These are phyloP conservation scores for Enchytraeus crypticus DNA, from an alignment of 2,888 invertebrate genomes.

Conservation along the genomic window DNA sequence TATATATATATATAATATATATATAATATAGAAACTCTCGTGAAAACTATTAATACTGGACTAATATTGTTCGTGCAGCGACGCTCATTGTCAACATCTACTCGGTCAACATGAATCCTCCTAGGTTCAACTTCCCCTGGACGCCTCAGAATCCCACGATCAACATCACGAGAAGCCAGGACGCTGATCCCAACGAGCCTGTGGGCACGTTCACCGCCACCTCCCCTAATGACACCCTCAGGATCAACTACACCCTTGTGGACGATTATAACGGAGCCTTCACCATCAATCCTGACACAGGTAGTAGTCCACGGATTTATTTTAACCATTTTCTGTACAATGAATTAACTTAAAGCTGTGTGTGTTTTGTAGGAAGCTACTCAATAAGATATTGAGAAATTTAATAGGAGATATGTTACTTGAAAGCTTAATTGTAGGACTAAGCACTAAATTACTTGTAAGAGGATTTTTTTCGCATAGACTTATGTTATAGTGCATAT, in stretches of 20 bases:
- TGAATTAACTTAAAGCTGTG: too few relatives aligned
- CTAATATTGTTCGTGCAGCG: slow-evolving; percentile 48
- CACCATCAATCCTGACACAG: slow-evolving; percentile 21
- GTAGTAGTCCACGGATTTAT: slow-evolving; percentile 5
- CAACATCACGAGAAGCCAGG: slow-evolving; percentile 33
- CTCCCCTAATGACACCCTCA: slow-evolving; percentile 36
- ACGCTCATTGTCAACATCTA: slow-evolving; percentile 58
- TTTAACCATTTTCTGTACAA: not conserved
- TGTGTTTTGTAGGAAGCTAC: too few relatives aligned
- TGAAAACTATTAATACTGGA: too few relatives aligned
- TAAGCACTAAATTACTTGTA: too few relatives aligned
- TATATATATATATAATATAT: slow-evolving; percentile 11
- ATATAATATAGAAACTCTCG: too few relatives aligned
- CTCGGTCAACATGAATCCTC: slow-evolving; percentile 57
- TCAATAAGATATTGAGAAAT: too few relatives aligned
- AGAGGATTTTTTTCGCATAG: too few relatives aligned
- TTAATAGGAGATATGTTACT: too few relatives aligned
- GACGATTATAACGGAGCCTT: slow-evolving; percentile 28
- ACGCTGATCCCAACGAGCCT: slow-evolving; percentile 31
- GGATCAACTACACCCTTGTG: slow-evolving; percentile 29
- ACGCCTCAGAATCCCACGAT: slow-evolving; percentile 57
- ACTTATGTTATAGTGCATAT: too few relatives aligned
- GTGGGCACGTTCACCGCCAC: slow-evolving; percentile 36
- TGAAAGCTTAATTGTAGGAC: too few relatives aligned
- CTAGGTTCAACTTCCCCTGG: slow-evolving; percentile 65